phyloP scores from a whole-genome alignment of 2,113 vertebrate genomes.

The Gnathonemus echidnorhynchus region DNA sequence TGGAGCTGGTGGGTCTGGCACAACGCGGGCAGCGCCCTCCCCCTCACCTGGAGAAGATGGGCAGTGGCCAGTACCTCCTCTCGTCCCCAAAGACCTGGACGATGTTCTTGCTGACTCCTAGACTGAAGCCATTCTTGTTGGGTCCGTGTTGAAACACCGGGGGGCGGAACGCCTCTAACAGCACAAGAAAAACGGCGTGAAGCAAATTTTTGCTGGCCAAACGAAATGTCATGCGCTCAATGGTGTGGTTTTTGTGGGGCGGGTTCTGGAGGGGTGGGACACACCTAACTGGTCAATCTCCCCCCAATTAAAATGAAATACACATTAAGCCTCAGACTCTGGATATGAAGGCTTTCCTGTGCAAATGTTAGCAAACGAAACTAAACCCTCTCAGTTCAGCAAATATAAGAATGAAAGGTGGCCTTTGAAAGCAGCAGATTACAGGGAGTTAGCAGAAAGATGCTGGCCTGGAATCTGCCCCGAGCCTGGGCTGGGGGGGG shows the following conservation, averaged over 20 bases:
- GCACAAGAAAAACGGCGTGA: neutral
- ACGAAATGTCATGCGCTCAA: neutral
- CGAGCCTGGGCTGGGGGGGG: neutral
- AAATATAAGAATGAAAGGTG: neutral
- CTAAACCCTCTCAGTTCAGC: neutral
- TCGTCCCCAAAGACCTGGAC: constrained; percentile 89
- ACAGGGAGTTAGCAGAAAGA: neutral
- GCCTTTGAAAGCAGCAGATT: neutral
- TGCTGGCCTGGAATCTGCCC: neutral
- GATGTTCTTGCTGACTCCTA: constrained; percentile 86
- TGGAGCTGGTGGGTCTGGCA: neutral
- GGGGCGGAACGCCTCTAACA: constrained; percentile 86
- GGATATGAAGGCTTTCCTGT: neutral
- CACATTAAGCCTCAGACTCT: neutral
- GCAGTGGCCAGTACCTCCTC: constrained; percentile 85
- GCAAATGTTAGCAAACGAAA: neutral
- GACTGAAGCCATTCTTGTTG: constrained; percentile 89
- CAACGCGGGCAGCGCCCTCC: neutral
- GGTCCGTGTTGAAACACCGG: constrained; percentile 85
- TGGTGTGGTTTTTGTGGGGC: no score
- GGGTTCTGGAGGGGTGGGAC: no score
- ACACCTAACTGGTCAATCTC: neutral
- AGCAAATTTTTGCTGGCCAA: neutral
- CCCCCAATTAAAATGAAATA: neutral
- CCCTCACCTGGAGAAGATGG: constrained; percentile 82